Conservation (phyloP, 2,113 vertebrate genomes). For the Pampusana beccarii region DNA sequence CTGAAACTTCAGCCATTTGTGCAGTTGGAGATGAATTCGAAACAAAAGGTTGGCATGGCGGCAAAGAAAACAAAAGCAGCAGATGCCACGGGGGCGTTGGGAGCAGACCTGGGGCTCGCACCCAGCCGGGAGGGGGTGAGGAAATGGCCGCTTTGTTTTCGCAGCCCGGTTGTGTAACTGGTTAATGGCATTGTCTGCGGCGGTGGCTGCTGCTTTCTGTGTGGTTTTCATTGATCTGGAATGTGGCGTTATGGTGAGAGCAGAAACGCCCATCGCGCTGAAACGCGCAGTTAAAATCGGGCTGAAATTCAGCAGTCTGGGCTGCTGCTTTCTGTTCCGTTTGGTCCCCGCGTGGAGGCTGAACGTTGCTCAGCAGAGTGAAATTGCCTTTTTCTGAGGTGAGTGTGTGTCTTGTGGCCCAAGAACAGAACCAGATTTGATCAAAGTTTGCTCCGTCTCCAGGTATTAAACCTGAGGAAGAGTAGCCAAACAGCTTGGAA, state of each 20-base stretch:
- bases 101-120: not conserved
- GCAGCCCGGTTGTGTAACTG: conserved; percentile 30
- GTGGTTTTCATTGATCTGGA: conserved; percentile 29
- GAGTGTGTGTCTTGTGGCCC: not conserved
- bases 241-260: not conserved
- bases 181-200: conserved; percentile 45
- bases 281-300: not conserved
- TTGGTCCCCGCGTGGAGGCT: not conserved
- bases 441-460: not conserved
- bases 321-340: not conserved
- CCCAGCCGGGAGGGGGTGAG: not conserved
- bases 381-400: not conserved
- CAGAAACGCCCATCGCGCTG: not conserved
- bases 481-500: not conserved
- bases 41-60: not conserved
- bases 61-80: not conserved
- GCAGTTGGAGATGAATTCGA: not conserved
- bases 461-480: not conserved
- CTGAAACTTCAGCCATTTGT: not conserved
- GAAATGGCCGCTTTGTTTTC: conserved; percentile 50
- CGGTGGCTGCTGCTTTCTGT: not conserved
- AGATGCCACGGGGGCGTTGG: not conserved
- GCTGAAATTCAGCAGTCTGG: not conserved
- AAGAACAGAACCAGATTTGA: not conserved
- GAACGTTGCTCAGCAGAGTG: fast-evolving